A percentile compares a stretch with the other conserved stretches of the same genome.
Conservation (phyloP, 2,888 invertebrate species). For the Tanytarsus gracilentus region DNA sequence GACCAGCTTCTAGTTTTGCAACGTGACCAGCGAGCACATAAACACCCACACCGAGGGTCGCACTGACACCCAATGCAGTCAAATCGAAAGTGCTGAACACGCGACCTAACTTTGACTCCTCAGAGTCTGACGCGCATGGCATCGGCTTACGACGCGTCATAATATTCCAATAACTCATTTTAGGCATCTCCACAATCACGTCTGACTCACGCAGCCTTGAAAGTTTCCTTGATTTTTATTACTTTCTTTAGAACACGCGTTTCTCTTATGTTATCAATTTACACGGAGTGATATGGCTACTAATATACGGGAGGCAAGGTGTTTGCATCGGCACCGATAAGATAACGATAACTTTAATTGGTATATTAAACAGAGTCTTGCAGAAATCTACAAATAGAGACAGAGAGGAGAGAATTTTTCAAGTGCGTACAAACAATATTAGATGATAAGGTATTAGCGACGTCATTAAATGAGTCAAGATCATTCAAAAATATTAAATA, state of each 20-base stretch:
- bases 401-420: no score
- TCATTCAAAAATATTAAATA: no score
- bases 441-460: no score
- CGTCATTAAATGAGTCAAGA: no score
- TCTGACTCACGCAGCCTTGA: background rate
- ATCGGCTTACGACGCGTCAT: constrained; percentile 40
- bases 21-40: constrained; percentile 78
- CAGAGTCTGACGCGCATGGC: constrained; percentile 31
- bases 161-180: constrained; percentile 38
- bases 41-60: constrained; percentile 79
- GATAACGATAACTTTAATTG: no score
- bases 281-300: background rate
- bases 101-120: constrained; percentile 38
- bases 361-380: no score
- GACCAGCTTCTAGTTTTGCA: constrained; percentile 67
- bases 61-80: constrained; percentile 68
- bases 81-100: constrained; percentile 51
- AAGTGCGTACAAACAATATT: no score
- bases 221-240: background rate
- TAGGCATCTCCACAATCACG: background rate
- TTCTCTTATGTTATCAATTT: no score
- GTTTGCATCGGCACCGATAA: no score
- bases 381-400: no score
- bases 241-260: no score
- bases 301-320: no score